phyloP scores from a whole-genome alignment of 1,140 invertebrate genomes.

The Anastatus disparis region DNA sequence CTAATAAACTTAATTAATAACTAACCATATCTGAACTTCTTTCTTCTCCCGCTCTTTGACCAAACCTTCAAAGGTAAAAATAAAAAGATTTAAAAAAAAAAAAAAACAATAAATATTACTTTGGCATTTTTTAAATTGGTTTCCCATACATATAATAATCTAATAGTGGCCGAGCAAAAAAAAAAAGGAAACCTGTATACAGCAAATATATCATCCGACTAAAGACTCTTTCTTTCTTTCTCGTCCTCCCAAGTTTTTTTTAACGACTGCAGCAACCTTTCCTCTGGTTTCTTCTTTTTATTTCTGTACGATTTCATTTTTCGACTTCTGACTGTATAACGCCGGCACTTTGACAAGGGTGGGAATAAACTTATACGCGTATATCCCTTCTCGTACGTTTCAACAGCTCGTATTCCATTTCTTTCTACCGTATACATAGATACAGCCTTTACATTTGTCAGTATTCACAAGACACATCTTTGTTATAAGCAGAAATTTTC shows the following conservation, averaged over 20 bases:
- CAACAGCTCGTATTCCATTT: slow-evolving; percentile 30
- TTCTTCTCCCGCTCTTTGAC: neutral
- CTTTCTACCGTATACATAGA: neutral
- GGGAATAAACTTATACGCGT: slow-evolving; percentile 9
- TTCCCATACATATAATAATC: no score
- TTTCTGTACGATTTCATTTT: slow-evolving; percentile 40
- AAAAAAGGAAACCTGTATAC: no score
- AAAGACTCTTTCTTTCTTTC: no score
- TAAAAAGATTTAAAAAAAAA: neutral
- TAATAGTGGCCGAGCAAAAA: no score
- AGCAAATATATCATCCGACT: slow-evolving; percentile 39
- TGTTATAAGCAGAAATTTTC: slow-evolving; percentile 3
- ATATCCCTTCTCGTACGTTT: neutral
- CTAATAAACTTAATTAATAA: slow-evolving; percentile 29
- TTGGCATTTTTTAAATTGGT: slow-evolving; percentile 39
- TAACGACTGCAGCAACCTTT: no score
- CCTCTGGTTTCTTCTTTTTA: no score
- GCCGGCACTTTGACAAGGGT: slow-evolving; percentile 25
- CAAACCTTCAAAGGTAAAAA: no score
- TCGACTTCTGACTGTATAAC: no score
- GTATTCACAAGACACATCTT: slow-evolving; percentile 4
- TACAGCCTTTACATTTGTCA: slow-evolving; percentile 33
- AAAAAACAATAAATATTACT: slow-evolving; percentile 36
- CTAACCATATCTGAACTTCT: neutral
- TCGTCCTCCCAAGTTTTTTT: no score